Base-by-base conservation (phyloP, 2,113 vertebrate genomes). In the Scatophagus argus region DNA sequence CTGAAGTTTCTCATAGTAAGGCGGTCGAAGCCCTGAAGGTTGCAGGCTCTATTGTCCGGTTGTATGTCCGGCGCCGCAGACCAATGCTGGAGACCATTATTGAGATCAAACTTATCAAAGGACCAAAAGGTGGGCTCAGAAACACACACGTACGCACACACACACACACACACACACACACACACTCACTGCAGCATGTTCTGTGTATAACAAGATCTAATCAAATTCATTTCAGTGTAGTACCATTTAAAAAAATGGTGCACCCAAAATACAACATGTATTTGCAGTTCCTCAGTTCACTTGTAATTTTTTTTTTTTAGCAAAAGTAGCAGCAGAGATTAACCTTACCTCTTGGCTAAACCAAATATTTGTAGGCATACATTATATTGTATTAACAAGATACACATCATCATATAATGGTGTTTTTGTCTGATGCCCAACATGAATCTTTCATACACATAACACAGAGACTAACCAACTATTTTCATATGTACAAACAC, bases 81-180 rank as follows among this genome's bases (percentile, higher is more conserved):
- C 97, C 97, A 3, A 97, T 98, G 93, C 93, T 98, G 87, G 98
- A 99, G 92, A 98, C 98, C 3, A 95, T 99, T 21, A 95, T 97
- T 25, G 98, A 99, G 90, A 97, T 99, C 91, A 98, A 99, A 91
- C 94, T 99, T 73, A 95, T 97, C 89, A 99, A 99, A 94, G 97
- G 97, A 81, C 97, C 97, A 84, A 99, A 99, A 97, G 98, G 98
- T 99, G 63, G 23, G 66, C 52, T 10, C 29, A 44, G 0, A 38
- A 41, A 47, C 38, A 44, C 21, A 59, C 31, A 67, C 31, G 64
- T 41, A 49, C 17, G 25, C n/a, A 38, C 46, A 47, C 38, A 44
- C 21, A 59, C 31, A 67, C 31, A 68, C 47, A 49, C 17, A 34
- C n/a, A 54, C 70, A 58, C 55, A 55, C 0, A 44, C 13, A 55